Conservation (phyloP, 2,888 invertebrate genomes). For the Ichneumoninae sp. region DNA sequence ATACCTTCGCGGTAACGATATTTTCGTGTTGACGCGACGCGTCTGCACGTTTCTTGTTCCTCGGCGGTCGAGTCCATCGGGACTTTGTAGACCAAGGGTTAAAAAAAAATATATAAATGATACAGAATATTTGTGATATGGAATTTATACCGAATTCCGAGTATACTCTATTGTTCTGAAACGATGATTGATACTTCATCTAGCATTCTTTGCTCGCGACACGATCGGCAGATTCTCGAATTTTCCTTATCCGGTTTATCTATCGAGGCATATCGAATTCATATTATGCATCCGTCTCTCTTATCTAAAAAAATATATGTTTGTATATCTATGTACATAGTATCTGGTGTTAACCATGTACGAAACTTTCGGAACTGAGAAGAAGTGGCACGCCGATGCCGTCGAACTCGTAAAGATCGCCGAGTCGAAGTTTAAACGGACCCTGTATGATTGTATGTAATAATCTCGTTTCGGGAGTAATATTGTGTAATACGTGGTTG, state of each 20-base stretch:
- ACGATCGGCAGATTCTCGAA: background rate
- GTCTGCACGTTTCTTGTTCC: slow-evolving; percentile 46
- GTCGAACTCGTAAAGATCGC: background rate
- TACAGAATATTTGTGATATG: background rate
- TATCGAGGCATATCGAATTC: background rate
- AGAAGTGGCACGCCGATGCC: background rate
- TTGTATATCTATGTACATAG: background rate
- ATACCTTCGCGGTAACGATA: slow-evolving; percentile 82
- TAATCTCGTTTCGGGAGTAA: background rate
- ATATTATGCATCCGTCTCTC: background rate
- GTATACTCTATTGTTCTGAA: background rate
- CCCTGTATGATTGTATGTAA: background rate
- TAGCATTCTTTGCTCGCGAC: background rate
- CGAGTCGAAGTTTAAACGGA: background rate
- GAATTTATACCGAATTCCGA: background rate
- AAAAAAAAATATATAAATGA: slow-evolving; percentile 36
- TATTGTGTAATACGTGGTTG: background rate
- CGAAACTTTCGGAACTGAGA: background rate
- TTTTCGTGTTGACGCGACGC: slow-evolving; percentile 80
- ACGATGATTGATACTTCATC: background rate
- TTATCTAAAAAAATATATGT: background rate
- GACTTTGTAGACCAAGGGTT: slow-evolving; percentile 3
- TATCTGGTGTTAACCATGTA: background rate
- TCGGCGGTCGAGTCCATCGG: slow-evolving; percentile 39
- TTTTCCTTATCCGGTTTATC: background rate